Base-by-base conservation (phyloP, 2,888 invertebrate genomes). In the Nymphalis c-album region DNA sequence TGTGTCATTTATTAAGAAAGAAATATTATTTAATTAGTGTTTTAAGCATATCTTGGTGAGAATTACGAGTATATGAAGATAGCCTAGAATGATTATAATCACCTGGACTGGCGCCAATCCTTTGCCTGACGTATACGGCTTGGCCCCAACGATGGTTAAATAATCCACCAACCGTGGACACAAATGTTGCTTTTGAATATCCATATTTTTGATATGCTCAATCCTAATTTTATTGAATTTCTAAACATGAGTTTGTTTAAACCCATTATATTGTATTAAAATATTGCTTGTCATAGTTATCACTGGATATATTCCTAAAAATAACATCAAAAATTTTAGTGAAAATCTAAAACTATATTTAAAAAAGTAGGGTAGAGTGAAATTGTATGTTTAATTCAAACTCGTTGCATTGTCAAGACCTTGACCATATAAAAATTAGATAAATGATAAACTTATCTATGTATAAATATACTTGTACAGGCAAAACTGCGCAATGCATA, bases 161-260 rank as follows among this genome's bases (percentile, higher is more conserved):
- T 99, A 99, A 94, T 99, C 99, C 91, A 97, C 96, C 82, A 97
- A 93, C 77, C 97, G 95, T 82, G 97, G 97, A 86, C 97, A 97
- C 79, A 97, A 87, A 81, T 95, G 95, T 85, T 96, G 95, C 84
- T 95, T 95, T 87, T 97, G 97, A 76, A 92, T 85, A 77, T 93
- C 92, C 93, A 93, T 93, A 76, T 67, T 86, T 80, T 78, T 81
- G 84, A 80, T 83, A 80, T 83, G 76, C 77, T 77, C 76, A 68
- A 74, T 71, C 62, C 76, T 73, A 69, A 60, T 60, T 73, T 71
- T 67, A 64, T 73, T 72, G 73, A 68, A 63, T 55, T 46, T 71
- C 77, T 85, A 83, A 71, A 77, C 73, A 76, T 73, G 76, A 78
- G 76, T 66, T 71, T 80, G 76, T 72, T 80, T 75, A 80, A 78